Conservation (phyloP, 2,113 vertebrate species). For the Myanophis thanlyinensis region DNA sequence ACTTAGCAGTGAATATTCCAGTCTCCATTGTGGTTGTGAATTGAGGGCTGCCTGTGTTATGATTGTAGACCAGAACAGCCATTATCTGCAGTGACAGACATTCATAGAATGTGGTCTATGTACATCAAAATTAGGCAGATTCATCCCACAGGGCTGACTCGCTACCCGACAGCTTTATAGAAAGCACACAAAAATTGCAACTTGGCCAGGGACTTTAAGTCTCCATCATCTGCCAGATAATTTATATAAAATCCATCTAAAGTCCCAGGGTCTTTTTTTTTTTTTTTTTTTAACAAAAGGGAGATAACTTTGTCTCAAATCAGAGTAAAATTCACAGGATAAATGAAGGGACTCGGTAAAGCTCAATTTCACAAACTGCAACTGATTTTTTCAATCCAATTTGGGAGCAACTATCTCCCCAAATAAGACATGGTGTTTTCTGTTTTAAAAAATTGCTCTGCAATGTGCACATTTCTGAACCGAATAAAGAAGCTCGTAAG, state of each 20-base stretch:
- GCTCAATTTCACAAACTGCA: slow-evolving; percentile 35
- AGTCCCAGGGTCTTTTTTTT: not conserved
- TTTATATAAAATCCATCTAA: not conserved
- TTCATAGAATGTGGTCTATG: not conserved
- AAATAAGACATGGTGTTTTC: slow-evolving; percentile 2
- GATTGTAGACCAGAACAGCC: not conserved
- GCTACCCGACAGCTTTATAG: not conserved
- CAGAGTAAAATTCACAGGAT: not conserved
- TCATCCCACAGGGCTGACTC: not conserved
- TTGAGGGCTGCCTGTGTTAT: not conserved
- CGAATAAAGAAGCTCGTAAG: slow-evolving; percentile 76
- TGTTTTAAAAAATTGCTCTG: slow-evolving; percentile 43
- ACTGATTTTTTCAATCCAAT: slow-evolving; percentile 75
- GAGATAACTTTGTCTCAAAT: not conserved
- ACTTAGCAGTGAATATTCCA: too few species aligned
- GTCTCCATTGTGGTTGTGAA: too few species aligned
- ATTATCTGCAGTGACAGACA: not conserved
- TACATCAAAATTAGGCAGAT: not conserved
- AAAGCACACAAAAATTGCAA: not conserved
- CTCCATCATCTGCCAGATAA: not conserved
- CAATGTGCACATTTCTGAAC: slow-evolving; percentile 68
- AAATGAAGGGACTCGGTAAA: not conserved
- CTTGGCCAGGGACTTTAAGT: not conserved
- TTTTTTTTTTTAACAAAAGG: not conserved
- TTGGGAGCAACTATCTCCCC: slow-evolving; percentile 67